These are phyloP conservation scores for Otus sunia DNA, from an alignment of 2,113 vertebrate species.

Conservation along the genomic window DNA sequence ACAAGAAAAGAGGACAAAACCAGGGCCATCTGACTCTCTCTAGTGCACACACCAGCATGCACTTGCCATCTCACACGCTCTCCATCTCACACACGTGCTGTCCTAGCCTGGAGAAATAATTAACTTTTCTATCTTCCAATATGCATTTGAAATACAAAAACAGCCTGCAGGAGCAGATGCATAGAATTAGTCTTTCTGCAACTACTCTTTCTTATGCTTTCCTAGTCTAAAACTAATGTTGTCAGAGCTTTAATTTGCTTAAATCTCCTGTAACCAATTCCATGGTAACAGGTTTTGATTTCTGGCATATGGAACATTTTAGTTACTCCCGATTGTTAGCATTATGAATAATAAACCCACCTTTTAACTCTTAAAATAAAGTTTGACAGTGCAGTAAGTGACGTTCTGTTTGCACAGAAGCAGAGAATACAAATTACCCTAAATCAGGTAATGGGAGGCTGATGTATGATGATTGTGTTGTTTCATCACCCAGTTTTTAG, in stretches of 20 bases:
- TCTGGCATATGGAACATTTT: constrained; percentile 57
- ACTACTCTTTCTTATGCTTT: constrained; percentile 18
- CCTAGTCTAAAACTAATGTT: constrained; percentile 26
- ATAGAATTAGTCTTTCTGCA: constrained; percentile 2
- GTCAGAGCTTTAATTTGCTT: constrained; percentile 60
- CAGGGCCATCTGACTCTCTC: background rate
- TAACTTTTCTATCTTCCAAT: constrained; percentile 1
- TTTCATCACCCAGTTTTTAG: constrained; percentile 28
- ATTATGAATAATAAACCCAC: constrained; percentile 59
- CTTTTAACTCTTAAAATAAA: constrained; percentile 65
- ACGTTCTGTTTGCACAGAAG: constrained; percentile 45
- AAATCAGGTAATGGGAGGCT: constrained; percentile 58
- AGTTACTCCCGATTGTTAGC: constrained; percentile 32
- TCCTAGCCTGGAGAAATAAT: background rate
- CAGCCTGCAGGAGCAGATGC: constrained; percentile 32
- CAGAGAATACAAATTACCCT: constrained; percentile 66
- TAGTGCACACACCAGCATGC: background rate
- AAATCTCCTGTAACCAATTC: constrained; percentile 54
- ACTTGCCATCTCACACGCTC: background rate
- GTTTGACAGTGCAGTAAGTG: constrained; percentile 53
- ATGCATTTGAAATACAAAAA: constrained; percentile 29
- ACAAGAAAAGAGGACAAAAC: background rate
- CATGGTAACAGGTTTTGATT: constrained; percentile 45
- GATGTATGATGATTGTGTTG: constrained; percentile 40
- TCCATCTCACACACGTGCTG: background rate